Conservation (phyloP, 2,888 invertebrate species). For the Rhagonycha fulva region DNA sequence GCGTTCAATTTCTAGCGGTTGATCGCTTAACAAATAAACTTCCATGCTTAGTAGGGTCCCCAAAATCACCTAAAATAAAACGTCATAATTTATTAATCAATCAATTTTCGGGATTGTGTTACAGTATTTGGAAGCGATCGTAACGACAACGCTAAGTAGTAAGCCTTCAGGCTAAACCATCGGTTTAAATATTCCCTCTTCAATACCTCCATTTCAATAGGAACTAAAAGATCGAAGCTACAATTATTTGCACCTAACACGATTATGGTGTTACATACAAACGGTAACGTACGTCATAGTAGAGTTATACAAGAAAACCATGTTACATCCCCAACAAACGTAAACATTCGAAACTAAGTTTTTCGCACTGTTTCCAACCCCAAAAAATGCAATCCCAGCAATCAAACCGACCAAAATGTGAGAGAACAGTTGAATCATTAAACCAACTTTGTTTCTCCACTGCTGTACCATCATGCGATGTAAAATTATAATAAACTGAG, state of each 20-base stretch:
- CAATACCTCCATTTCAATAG: constrained; percentile 62
- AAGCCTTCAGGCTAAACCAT: constrained; percentile 69
- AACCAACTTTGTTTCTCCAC: constrained; percentile 56
- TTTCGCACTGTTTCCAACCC: constrained; percentile 62
- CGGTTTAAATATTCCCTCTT: constrained; percentile 68
- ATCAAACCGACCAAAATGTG: constrained; percentile 60
- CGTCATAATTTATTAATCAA: neutral
- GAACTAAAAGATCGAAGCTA: constrained; percentile 57
- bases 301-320: constrained; percentile 68
- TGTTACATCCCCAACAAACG: constrained; percentile 62
- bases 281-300: constrained; percentile 64
- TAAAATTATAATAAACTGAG: constrained; percentile 60
- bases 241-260: neutral
- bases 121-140: constrained; percentile 56
- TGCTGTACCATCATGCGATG: constrained; percentile 61
- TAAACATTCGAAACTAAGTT: constrained; percentile 64
- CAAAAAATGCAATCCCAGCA: constrained; percentile 62
- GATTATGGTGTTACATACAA: constrained; percentile 63
- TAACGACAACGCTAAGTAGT: constrained; percentile 62
- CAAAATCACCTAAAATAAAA: constrained; percentile 55
- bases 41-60: constrained; percentile 58
- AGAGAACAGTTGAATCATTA: constrained; percentile 63
- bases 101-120: no score
- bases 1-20: constrained; percentile 67
- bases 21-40: constrained; percentile 65